phyloP scores from a whole-genome alignment of 2,888 invertebrate genomes.

The Crioceris asparagi region DNA sequence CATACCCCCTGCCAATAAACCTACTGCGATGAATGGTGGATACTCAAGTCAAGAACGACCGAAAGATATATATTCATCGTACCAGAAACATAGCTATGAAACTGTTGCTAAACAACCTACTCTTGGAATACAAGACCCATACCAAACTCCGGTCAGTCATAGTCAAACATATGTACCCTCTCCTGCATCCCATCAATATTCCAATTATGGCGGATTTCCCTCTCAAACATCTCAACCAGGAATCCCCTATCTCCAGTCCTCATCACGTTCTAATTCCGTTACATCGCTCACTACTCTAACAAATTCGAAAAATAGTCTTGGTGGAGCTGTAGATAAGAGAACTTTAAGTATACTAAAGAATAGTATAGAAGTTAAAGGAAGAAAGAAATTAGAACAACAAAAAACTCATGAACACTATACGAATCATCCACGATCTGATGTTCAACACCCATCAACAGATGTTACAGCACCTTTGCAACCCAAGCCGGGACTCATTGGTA shows the following conservation, averaged over 20 bases:
- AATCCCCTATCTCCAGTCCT: conserved; percentile 21
- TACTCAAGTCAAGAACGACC: conserved; percentile 21
- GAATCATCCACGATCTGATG: conserved; percentile 26
- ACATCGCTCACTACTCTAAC: conserved; percentile 21
- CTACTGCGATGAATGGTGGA: conserved; percentile 21
- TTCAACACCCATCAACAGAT: conserved; percentile 36
- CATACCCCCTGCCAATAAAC: conserved; percentile 15
- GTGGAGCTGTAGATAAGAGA: conserved; percentile 54
- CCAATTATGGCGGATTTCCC: conserved; percentile 23
- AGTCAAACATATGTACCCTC: conserved; percentile 34
- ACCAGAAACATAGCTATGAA: conserved; percentile 27
- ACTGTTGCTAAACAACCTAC: conserved; percentile 17
- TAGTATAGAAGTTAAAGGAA: conserved; percentile 57
- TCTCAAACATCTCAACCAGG: no score
- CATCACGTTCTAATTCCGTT: conserved; percentile 26
- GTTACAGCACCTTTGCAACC: conserved; percentile 37
- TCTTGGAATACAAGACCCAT: conserved; percentile 19
- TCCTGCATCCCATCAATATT: conserved; percentile 30
- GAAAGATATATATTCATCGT: conserved; percentile 23
- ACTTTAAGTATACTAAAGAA: conserved; percentile 61
- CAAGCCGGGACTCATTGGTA: conserved; percentile 39
- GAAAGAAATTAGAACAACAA: conserved; percentile 40
- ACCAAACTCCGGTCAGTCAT: conserved; percentile 25
- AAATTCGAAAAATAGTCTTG: conserved; percentile 26
- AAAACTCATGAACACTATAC: conserved; percentile 23